These are phyloP conservation scores for Spatulosminthurus flaviceps DNA, from an alignment of 2,888 invertebrate species.

Conservation along the genomic window DNA sequence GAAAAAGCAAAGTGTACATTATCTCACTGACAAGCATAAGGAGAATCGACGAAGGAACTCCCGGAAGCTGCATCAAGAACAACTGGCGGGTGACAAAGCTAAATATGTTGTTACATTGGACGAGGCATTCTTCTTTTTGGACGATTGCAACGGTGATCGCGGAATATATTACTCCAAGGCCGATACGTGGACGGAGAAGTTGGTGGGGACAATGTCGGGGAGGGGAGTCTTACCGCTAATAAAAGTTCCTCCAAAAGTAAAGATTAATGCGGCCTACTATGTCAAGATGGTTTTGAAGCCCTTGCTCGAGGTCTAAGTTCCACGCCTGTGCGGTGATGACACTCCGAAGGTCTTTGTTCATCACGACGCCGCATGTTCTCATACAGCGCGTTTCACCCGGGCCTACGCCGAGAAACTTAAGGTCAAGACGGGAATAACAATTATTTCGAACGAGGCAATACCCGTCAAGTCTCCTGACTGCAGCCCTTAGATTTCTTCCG, in stretches of 20 bases:
- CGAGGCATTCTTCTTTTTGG: constrained; percentile 43
- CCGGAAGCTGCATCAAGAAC: constrained; percentile 27
- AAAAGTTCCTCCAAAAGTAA: constrained; percentile 49
- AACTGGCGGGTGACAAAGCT: constrained; percentile 29
- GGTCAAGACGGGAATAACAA: constrained; percentile 29
- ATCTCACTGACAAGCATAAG: neutral
- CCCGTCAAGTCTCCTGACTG: constrained; percentile 44
- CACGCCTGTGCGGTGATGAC: constrained; percentile 44
- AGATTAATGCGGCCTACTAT: constrained; percentile 45
- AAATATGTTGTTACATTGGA: constrained; percentile 46
- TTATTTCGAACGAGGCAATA: constrained; percentile 32
- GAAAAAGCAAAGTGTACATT: neutral
- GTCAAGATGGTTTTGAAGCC: constrained; percentile 42
- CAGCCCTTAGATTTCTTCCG: constrained; percentile 4
- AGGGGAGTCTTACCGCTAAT: constrained; percentile 44
- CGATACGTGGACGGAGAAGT: neutral
- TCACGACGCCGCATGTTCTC: constrained; percentile 47
- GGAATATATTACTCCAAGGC: constrained; percentile 29
- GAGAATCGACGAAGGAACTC: constrained; percentile 19
- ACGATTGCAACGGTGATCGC: constrained; percentile 31
- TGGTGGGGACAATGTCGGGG: constrained; percentile 46
- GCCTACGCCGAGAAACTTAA: constrained; percentile 34
- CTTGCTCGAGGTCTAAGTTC: constrained; percentile 41
- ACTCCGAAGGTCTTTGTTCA: constrained; percentile 43
- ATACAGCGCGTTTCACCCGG: constrained; percentile 41